phyloP scores from a whole-genome alignment of 2,888 invertebrate species.

The Nomada fucata region DNA sequence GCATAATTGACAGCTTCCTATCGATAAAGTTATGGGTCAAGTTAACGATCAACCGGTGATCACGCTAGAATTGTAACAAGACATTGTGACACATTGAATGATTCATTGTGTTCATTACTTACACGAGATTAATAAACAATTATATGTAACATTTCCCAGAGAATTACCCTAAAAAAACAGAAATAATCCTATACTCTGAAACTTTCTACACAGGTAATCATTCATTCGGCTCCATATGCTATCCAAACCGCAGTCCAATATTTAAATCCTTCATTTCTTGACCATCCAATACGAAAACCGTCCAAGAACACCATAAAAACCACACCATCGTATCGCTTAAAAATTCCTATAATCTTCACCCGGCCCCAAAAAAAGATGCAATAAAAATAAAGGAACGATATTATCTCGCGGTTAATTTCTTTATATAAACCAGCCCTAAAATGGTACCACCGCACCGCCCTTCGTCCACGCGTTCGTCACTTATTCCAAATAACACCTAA shows the following conservation, averaged over 20 bases:
- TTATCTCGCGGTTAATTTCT: neutral
- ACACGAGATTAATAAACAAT: neutral
- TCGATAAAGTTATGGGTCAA: neutral
- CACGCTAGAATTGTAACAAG: neutral
- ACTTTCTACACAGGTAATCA: too few species aligned
- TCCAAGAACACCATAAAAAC: too few species aligned
- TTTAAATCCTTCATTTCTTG: too few species aligned
- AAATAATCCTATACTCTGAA: too few species aligned
- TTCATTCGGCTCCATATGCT: too few species aligned
- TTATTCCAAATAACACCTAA: constrained; percentile 18
- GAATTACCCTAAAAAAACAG: too few species aligned
- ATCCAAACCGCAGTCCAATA: too few species aligned
- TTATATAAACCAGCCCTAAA: neutral
- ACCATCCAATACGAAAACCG: too few species aligned
- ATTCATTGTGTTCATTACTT: neutral
- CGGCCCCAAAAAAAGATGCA: neutral
- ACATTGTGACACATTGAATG: neutral
- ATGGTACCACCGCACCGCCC: neutral
- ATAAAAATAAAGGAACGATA: neutral
- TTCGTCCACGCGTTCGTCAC: neutral
- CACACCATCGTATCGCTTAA: too few species aligned
- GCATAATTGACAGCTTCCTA: neutral
- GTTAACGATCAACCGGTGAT: neutral
- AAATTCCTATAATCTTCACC: too few species aligned
- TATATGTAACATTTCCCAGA: too few species aligned